Conservation (phyloP, 2,797 vertebrate species). For the Anas flavirostris region DNA sequence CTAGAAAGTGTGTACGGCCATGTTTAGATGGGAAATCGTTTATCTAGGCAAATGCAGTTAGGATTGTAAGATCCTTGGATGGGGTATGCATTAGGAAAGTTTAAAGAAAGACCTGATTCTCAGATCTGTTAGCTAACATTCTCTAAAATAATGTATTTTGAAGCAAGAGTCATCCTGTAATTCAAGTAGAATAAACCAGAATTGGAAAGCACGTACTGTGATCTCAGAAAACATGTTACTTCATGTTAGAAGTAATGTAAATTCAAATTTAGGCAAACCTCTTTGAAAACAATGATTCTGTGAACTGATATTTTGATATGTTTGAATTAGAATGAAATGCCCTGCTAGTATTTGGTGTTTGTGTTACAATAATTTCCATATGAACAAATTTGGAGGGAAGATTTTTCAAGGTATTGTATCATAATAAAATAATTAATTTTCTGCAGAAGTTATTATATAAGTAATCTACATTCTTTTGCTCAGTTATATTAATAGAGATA, state of each 20-base stretch:
- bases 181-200: not conserved
- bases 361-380: not conserved
- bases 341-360: not conserved
- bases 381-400: not conserved
- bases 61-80: not conserved
- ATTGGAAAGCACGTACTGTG: not conserved
- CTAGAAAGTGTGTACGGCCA: not conserved
- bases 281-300: not conserved
- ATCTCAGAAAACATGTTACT: not conserved
- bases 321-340: not conserved
- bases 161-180: not conserved
- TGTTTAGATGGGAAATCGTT: not conserved
- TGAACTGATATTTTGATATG: not conserved
- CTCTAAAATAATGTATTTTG: not conserved
- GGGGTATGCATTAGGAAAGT: not conserved
- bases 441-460: not conserved
- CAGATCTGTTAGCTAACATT: not conserved
- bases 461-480: not conserved
- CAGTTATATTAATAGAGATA: not conserved
- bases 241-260: not conserved
- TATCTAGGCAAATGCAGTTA: not conserved
- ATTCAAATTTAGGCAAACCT: not conserved
- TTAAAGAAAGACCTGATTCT: not conserved
- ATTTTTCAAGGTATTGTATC: not conserved
- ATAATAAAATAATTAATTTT: not conserved